These are phyloP conservation scores for Trichoplax adhaerens DNA, from an alignment of 37 sponge, comb jelly and placozoan species.

Conservation along the genomic window DNA sequence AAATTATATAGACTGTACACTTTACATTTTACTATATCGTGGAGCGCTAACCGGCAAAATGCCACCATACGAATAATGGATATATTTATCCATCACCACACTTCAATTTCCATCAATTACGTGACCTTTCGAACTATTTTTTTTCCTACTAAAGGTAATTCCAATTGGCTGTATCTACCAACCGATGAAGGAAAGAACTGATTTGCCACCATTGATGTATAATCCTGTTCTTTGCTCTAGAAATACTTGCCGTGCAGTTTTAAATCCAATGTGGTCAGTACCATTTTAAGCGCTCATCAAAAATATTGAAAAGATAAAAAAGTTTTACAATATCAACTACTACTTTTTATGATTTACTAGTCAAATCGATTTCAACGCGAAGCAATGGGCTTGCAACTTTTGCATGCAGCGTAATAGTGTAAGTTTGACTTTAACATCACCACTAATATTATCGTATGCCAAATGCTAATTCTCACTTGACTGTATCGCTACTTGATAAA, in stretches of 20 bases:
- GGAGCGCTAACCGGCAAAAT: too few relatives aligned
- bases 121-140: too few relatives aligned
- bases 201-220: constrained; percentile 84
- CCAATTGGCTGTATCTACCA: constrained; percentile 69
- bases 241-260: constrained; percentile 66
- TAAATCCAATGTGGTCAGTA: constrained; percentile 84
- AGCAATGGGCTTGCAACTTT: constrained; percentile 87
- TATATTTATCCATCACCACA: too few relatives aligned
- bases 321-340: neutral
- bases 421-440: constrained; percentile 5
- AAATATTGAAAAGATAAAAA: neutral
- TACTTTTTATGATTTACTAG: constrained; percentile 16
- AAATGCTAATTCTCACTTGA: too few relatives aligned
- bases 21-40: too few relatives aligned
- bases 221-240: constrained; percentile 87
- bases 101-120: too few relatives aligned
- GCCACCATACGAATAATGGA: too few relatives aligned
- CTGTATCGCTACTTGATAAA: too few relatives aligned
- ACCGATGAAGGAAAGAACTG: constrained; percentile 91
- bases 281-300: neutral
- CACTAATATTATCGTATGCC: too few relatives aligned
- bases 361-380: constrained; percentile 87
- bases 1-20: too few relatives aligned
- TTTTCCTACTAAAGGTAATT: constrained; percentile 46
- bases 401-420: constrained; percentile 85